Evolutionary conservation across 2,113 vertebrate genomes (phyloP), one percentile per base, ranked within the genome.

Genomic region (Sceloporus undulatus): DNA sequence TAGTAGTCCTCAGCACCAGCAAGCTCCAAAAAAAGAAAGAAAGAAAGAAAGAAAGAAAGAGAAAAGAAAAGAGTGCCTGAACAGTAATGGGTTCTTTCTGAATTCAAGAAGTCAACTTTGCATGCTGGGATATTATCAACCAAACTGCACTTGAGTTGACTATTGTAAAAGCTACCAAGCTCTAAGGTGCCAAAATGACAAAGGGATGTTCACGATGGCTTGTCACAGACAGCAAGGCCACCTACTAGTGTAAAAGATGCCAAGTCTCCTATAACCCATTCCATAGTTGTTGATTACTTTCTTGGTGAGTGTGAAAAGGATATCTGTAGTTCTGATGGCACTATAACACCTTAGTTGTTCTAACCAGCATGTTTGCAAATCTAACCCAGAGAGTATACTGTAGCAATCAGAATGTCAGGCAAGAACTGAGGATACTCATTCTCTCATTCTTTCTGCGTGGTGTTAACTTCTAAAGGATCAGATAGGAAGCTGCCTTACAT

Each of bases 1-100:
- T 54, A 2, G 76, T 87, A 79, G 23, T 85, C 87, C 86, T 87
- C 75, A 48, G 85, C 82, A 86, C 87, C 85, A 91, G 54, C 54
- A 29, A 73, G 86, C 38, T 82, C 34, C 42, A 90, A 88, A 7
- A 48, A 48, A 48, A 48, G n/a, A n/a, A n/a, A n/a, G n/a, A n/a
- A n/a, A 19, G 87, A 74, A 84, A 92, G 40, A 34, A 34, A 34
- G 34, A 34, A 34, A 34, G 34, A 34, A 34, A 34, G 54, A 89
- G 48, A 48, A 48, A 48, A 48, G 5, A 48, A 29, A 73, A 87
- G 85, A 2, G 11, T 79, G 87, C 70, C 62, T 56, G 85, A 79
- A 88, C 73, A 66, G 73, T 87, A 84, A 89, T 84, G 66, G 21
- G 48, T 71, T 80, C 73, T 70, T 42, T 88, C 77, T 68, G 87